These are phyloP conservation scores for Drosophila fuyamai DNA, from an alignment of 1,140 invertebrate genomes.

Conservation along the genomic window DNA sequence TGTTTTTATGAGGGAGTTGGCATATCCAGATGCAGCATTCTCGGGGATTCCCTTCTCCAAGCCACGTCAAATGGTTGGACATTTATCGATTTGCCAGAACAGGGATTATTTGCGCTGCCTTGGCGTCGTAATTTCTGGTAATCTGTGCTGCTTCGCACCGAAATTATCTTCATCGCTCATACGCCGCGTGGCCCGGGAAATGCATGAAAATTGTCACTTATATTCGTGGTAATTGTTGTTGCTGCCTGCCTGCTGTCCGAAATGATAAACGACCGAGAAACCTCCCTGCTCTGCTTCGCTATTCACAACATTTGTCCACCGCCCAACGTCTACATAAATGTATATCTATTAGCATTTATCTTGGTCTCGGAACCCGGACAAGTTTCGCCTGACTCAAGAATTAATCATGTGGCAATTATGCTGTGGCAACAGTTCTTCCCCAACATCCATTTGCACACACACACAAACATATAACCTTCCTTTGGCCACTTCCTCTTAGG, in stretches of 20 bases:
- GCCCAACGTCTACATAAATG: constrained; percentile 50
- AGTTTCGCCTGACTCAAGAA: constrained; percentile 49
- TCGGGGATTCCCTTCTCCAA: not conserved
- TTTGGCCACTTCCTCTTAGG: constrained; percentile 8
- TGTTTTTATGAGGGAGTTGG: constrained; percentile 40
- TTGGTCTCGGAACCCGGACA: constrained; percentile 39
- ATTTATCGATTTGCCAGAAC: constrained; percentile 57
- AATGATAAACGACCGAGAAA: constrained; percentile 65
- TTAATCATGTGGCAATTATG: constrained; percentile 68
- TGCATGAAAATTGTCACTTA: constrained; percentile 76
- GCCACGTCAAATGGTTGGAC: constrained; percentile 32
- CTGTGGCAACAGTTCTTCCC: constrained; percentile 48
- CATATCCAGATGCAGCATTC: constrained; percentile 26
- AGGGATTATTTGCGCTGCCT: constrained; percentile 10
- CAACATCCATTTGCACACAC: constrained; percentile 9
- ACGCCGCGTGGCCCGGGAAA: constrained; percentile 60
- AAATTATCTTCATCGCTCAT: constrained; percentile 67
- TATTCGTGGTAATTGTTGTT: constrained; percentile 62
- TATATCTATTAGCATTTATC: constrained; percentile 61
- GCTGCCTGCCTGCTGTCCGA: constrained; percentile 35
- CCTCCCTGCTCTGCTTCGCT: constrained; percentile 1
- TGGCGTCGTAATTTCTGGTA: constrained; percentile 1
- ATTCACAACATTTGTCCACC: constrained; percentile 52
- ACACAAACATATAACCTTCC: constrained; percentile 12
- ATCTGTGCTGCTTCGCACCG: constrained; percentile 31